Evolutionary conservation across 2,888 invertebrate genomes (phyloP).

Genomic region (Caenorhabditis sulstoni): DNA sequence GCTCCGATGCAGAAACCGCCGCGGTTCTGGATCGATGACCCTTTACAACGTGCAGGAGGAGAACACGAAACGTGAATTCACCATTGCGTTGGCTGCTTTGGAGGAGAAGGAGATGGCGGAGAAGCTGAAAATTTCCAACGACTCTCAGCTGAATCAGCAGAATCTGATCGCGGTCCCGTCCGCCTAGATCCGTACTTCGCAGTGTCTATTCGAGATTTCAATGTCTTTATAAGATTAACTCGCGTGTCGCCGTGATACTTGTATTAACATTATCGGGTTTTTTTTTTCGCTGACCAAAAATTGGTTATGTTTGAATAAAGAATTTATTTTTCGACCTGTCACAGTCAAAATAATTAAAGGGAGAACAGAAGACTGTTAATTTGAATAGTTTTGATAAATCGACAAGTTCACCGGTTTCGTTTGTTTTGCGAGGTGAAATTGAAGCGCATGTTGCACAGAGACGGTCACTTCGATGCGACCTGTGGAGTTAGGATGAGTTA

Average conservation of each 20-base stretch:
- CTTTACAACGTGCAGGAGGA: slow-evolving; percentile 65
- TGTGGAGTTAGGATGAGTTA: too few species aligned
- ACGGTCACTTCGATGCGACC: too few species aligned
- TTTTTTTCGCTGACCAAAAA: background rate
- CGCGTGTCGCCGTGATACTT: background rate
- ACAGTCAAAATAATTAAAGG: too few species aligned
- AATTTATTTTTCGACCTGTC: background rate
- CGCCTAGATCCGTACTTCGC: background rate
- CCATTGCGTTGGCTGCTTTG: slow-evolving; percentile 56
- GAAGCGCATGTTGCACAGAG: too few species aligned
- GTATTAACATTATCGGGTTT: background rate
- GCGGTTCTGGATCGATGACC: slow-evolving; percentile 62
- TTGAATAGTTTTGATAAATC: background rate
- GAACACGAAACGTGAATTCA: slow-evolving; percentile 58
- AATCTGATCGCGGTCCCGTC: slow-evolving; percentile 13
- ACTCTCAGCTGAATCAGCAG: background rate
- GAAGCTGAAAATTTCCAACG: slow-evolving; percentile 33
- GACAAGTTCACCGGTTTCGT: too few species aligned
- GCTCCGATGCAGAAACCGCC: slow-evolving; percentile 58
- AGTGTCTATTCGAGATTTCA: too few species aligned
- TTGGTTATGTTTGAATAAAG: background rate
- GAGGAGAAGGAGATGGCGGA: slow-evolving; percentile 41
- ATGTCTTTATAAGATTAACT: background rate
- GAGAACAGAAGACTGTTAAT: too few species aligned
- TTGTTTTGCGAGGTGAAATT: too few species aligned